phyloP scores from a whole-genome alignment of 2,888 invertebrate genomes.

The Eupithecia vulgata region DNA sequence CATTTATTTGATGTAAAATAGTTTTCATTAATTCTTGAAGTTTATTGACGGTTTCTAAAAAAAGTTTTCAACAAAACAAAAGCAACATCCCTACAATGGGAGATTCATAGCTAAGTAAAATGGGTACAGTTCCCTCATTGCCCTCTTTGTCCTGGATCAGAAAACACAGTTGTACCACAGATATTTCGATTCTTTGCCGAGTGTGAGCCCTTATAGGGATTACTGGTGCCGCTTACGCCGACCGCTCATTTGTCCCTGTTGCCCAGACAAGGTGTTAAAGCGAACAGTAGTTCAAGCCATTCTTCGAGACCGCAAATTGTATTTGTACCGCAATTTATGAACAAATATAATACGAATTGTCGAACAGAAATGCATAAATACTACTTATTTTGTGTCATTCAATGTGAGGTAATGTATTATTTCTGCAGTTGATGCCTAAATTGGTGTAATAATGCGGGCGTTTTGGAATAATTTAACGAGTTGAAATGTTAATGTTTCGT shows the following conservation, averaged over 20 bases:
- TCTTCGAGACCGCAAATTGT: constrained; percentile 64
- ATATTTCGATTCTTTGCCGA: constrained; percentile 58
- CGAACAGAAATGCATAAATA: constrained; percentile 41
- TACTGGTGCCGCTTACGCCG: constrained; percentile 62
- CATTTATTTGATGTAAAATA: not conserved
- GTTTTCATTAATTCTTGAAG: not conserved
- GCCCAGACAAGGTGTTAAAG: constrained; percentile 73
- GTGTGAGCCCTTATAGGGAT: constrained; percentile 66
- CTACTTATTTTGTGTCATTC: constrained; percentile 55
- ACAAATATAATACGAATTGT: constrained; percentile 53
- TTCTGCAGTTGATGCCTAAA: constrained; percentile 63
- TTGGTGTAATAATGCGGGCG: constrained; percentile 69
- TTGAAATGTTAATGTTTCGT: constrained; percentile 82
- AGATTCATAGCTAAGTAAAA: not conserved
- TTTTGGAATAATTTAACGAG: constrained; percentile 69
- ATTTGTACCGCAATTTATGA: constrained; percentile 47
- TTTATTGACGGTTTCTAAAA: not conserved
- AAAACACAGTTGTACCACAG: constrained; percentile 36
- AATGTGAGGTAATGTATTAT: constrained; percentile 53
- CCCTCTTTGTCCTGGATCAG: constrained; percentile 11
- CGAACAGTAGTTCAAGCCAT: constrained; percentile 58
- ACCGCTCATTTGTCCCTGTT: constrained; percentile 73
- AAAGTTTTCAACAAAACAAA: not conserved
- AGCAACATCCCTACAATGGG: not conserved
- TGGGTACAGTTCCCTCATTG: not conserved